Evolutionary conservation across 2,888 invertebrate genomes (phyloP).

Genomic region (Lymantria monacha): DNA sequence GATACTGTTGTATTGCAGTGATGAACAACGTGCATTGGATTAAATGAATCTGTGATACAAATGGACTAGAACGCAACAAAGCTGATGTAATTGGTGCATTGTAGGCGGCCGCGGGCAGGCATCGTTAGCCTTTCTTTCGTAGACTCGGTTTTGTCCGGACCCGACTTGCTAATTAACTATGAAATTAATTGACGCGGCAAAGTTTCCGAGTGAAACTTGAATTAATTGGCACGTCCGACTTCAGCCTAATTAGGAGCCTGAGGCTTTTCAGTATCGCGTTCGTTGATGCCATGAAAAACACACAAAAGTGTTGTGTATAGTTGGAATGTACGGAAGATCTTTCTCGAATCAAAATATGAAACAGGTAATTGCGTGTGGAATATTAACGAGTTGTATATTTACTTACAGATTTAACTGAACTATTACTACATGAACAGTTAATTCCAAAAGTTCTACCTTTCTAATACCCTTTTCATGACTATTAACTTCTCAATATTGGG

Average conservation of each 20-base stretch:
- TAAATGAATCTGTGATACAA: constrained; percentile 54
- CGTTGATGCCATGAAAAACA: constrained; percentile 77
- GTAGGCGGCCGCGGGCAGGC: constrained; percentile 67
- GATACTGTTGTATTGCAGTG: not conserved
- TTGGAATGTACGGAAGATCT: constrained; percentile 29
- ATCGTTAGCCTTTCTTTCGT: constrained; percentile 79
- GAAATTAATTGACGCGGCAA: constrained; percentile 83
- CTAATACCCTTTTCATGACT: no score
- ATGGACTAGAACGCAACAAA: constrained; percentile 57
- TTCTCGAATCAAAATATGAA: constrained; percentile 39
- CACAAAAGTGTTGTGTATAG: constrained; percentile 73
- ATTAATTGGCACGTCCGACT: constrained; percentile 83
- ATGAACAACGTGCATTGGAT: constrained; percentile 17
- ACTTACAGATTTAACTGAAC: no score
- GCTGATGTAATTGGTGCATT: constrained; percentile 76
- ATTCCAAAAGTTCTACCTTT: no score
- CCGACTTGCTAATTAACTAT: constrained; percentile 79
- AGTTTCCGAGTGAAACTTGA: constrained; percentile 82
- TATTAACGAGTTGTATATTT: constrained; percentile 3
- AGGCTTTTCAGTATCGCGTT: constrained; percentile 79
- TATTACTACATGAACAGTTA: no score
- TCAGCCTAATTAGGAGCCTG: constrained; percentile 81
- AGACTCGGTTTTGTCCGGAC: constrained; percentile 72
- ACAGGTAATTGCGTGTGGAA: constrained; percentile 44
- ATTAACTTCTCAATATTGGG: no score